Conservation (phyloP, 2,113 vertebrate species). For the Oceanodroma tethys region DNA sequence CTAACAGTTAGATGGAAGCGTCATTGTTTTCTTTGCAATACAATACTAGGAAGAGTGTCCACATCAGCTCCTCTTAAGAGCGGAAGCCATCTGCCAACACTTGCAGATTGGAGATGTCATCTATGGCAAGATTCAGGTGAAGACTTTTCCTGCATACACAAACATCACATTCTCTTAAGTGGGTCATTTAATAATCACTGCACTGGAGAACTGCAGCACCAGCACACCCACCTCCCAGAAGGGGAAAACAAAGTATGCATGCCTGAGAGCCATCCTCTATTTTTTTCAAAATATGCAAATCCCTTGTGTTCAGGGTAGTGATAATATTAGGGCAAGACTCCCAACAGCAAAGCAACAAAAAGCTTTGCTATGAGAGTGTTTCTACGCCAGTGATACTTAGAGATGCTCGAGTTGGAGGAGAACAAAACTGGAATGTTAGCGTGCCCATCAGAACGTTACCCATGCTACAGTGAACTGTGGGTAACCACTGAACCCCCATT, state of each 20-base stretch:
- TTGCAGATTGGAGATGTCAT: constrained; percentile 22
- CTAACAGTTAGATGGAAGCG: not conserved
- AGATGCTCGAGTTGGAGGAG: not conserved
- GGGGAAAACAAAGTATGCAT: not conserved
- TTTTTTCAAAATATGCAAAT: not conserved
- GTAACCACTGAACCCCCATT: not conserved
- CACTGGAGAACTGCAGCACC: not conserved
- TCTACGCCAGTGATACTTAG: not conserved
- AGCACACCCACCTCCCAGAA: not conserved
- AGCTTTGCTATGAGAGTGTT: not conserved
- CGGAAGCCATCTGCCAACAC: constrained; percentile 58
- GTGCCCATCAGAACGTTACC: fast-evolving
- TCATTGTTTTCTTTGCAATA: constrained; percentile 54
- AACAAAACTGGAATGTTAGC: not conserved
- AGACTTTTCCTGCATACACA: constrained; percentile 10
- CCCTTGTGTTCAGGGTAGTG: not conserved
- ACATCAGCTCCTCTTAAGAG: constrained; percentile 28
- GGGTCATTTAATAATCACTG: not conserved
- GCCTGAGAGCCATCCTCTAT: not conserved
- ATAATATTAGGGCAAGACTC: not conserved
- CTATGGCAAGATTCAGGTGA: constrained; percentile 24
- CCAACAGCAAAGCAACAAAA: not conserved
- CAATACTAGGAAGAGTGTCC: constrained; percentile 64
- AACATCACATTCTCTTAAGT: not conserved
- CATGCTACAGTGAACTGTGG: not conserved